A percentile compares a stretch with the other conserved stretches of the same genome.
phyloP scores from a whole-genome alignment of 2,888 invertebrate species.

The Epinotia demarniana region DNA sequence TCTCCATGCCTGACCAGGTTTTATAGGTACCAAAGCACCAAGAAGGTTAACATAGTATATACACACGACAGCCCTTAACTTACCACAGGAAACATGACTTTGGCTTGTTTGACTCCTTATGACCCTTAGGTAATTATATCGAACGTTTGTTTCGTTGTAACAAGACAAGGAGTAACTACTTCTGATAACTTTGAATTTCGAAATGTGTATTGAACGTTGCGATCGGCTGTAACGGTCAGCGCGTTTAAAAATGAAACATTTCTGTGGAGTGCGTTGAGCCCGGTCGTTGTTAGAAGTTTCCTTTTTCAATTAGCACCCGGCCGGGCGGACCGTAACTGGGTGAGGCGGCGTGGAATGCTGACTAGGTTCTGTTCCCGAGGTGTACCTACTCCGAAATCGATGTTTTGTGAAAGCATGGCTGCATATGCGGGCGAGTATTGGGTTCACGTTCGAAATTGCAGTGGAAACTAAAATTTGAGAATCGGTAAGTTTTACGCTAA shows the following conservation, averaged over 20 bases:
- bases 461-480: background rate
- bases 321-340: conserved; percentile 82
- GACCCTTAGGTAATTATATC: no score
- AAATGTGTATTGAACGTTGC: conserved; percentile 52
- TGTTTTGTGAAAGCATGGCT: conserved; percentile 46
- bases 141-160: background rate
- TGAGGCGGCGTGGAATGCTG: conserved; percentile 77
- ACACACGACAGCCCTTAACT: no score
- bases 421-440: background rate
- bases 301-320: conserved; percentile 84
- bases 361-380: conserved; percentile 55
- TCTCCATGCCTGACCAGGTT: no score
- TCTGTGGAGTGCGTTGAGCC: conserved; percentile 84
- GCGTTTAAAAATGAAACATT: conserved; percentile 83
- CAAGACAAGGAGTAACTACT: background rate
- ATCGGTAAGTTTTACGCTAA: background rate
- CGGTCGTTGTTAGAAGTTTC: conserved; percentile 83
- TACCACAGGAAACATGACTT: no score
- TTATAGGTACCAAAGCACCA: no score
- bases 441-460: background rate
- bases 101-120: no score
- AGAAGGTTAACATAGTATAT: no score
- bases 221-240: conserved; percentile 78
- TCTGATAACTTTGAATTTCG: conserved; percentile 25
- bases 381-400: conserved; percentile 9